These are phyloP conservation scores for Cyprinus carpio DNA, from an alignment of 2,113 vertebrate genomes.

Conservation along the genomic window DNA sequence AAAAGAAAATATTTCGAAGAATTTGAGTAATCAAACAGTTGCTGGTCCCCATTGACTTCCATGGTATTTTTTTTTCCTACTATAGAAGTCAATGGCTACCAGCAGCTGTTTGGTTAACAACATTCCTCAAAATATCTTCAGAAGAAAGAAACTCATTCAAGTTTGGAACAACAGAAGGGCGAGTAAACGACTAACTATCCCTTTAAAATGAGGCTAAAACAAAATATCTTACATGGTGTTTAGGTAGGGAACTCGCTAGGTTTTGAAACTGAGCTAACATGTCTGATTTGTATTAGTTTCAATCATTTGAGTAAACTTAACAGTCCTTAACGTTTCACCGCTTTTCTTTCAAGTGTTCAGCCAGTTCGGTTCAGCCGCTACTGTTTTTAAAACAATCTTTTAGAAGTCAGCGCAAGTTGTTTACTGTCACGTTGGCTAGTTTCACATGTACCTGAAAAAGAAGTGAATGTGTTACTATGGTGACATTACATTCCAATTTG, in stretches of 20 bases:
- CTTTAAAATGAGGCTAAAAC: too few species aligned
- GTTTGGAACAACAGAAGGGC: too few species aligned
- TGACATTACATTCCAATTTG: conserved; percentile 24
- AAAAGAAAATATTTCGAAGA: too few species aligned
- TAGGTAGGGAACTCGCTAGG: neutral
- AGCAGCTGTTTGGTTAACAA: too few species aligned
- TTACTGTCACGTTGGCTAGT: conserved; percentile 5
- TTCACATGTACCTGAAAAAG: conserved; percentile 29
- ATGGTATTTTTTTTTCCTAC: too few species aligned
- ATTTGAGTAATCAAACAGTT: too few species aligned
- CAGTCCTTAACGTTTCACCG: neutral
- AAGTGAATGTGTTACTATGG: conserved; percentile 43
- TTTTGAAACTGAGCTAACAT: neutral
- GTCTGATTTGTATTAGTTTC: conserved; percentile 8
- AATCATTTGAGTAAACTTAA: neutral
- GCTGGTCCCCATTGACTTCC: too few species aligned
- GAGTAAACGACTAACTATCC: too few species aligned
- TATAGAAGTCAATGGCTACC: too few species aligned
- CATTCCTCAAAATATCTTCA: too few species aligned
- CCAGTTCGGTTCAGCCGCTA: neutral
- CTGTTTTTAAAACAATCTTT: conserved; percentile 16
- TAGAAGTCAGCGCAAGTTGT: conserved; percentile 1
- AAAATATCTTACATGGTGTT: too few species aligned
- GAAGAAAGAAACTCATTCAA: too few species aligned
- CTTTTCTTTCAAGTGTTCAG: neutral